phyloP scores from a whole-genome alignment of 2,113 vertebrate genomes.

The Sylvietta virens region DNA sequence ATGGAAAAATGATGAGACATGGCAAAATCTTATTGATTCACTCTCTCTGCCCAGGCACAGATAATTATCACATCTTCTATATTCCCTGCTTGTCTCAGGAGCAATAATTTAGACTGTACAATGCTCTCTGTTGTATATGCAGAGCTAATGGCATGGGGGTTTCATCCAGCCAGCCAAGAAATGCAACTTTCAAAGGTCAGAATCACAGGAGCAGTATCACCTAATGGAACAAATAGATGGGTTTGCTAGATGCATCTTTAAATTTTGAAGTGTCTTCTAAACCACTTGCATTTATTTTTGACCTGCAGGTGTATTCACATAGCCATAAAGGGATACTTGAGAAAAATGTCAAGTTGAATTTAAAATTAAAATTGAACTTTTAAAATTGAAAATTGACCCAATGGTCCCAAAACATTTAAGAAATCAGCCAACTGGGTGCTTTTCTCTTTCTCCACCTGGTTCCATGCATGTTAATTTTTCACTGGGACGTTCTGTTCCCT shows the following conservation, averaged over 20 bases:
- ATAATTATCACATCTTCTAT: background rate
- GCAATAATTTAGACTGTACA: background rate
- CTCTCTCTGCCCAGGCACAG: background rate
- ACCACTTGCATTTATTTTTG: background rate
- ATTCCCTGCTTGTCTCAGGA: background rate
- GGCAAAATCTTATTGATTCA: background rate
- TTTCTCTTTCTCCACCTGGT: background rate
- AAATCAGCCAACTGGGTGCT: background rate
- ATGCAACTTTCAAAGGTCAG: background rate
- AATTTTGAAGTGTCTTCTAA: background rate
- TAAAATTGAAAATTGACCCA: background rate
- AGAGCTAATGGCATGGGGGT: background rate
- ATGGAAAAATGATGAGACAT: background rate
- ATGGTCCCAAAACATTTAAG: background rate
- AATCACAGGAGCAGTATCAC: background rate
- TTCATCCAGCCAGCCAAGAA: background rate
- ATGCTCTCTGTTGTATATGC: accelerated
- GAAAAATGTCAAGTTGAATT: background rate
- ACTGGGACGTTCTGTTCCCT: background rate
- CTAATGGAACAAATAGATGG: background rate
- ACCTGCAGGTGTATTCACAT: background rate
- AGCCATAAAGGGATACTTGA: background rate
- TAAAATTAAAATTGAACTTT: background rate
- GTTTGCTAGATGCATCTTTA: background rate
- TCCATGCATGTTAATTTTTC: background rate